Base-by-base conservation (phyloP, 2,888 invertebrate species). In the Scaptomyza tumidula region DNA sequence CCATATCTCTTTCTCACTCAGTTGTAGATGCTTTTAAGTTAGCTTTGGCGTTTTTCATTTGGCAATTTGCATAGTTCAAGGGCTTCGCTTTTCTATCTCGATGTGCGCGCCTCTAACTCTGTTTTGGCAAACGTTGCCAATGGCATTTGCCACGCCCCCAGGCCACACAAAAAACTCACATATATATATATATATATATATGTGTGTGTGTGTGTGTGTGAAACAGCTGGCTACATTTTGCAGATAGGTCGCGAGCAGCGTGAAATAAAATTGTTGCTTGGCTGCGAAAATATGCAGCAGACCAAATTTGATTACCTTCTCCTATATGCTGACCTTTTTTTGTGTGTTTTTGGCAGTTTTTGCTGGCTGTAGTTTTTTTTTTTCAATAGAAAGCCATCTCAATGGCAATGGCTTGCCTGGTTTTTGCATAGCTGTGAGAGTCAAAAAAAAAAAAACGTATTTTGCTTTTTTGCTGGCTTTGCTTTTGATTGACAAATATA, bases 11-110 rank as follows among this genome's bases (percentile, higher is more conserved):
- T 19, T 1, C 19, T 19, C 19, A 19, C 19, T 19, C 24, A 24
- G 24, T 24, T 27, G 6, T 33, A 45, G 27, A 46, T 33, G 60
- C 75, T 59, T 58, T 74, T 58, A 53, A 74, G 61, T 61, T 70
- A 53, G 63, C 35, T 74, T 50, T 24, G 65, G 61, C 86, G 63
- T 78, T 82, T 75, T 86, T 74, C 78, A 71, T 78, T 72, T 76
- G 55, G 46, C 80, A 87, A 74, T 85, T 88, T 81, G 79, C 83
- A 83, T 85, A 80, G 83, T 79, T 83, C 82, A 83, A 83, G 82
- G 86, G 68, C 84, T 83, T 50, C 35, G 7, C 37, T 37, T n/a
- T 37, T 37, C 37, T n/a, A 41, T 55, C 64, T 54, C 62, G 48
- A 52, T 54, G 49, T 49, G 46, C 48, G 71, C 50, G 71, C 50